Conservation (phyloP, 2,797 vertebrate species). For the Emys orbicularis region DNA sequence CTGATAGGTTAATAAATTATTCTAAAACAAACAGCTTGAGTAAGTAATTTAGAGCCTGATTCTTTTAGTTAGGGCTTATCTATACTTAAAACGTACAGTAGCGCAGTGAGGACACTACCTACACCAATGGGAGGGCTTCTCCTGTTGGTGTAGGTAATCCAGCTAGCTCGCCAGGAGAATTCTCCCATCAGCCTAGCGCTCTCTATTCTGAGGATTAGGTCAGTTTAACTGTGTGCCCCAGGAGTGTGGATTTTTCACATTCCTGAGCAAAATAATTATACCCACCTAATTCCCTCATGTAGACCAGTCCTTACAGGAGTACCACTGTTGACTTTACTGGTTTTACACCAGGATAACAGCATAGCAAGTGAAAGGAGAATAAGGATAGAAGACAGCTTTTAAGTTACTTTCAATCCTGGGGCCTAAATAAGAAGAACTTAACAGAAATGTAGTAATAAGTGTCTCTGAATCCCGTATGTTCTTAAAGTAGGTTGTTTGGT, state of each 20-base stretch:
- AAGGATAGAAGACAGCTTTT: slow-evolving; percentile 27
- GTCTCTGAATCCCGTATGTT: slow-evolving; percentile 20
- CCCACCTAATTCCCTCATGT: neutral
- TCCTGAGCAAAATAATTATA: neutral
- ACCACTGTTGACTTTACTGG: slow-evolving; percentile 29
- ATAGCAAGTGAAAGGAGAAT: slow-evolving; percentile 22
- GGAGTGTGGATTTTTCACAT: neutral
- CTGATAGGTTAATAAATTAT: neutral
- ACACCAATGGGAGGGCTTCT: neutral
- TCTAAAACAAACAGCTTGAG: slow-evolving; percentile 7
- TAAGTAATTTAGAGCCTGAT: slow-evolving; percentile 49
- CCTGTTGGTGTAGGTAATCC: no score
- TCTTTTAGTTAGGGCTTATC: slow-evolving; percentile 8
- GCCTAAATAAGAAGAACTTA: slow-evolving; percentile 8
- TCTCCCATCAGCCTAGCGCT: neutral
- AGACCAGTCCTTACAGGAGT: neutral
- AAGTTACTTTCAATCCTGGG: slow-evolving; percentile 41
- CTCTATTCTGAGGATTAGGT: neutral
- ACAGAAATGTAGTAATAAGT: slow-evolving; percentile 39
- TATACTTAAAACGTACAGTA: neutral
- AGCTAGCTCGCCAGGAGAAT: neutral
- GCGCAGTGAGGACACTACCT: neutral
- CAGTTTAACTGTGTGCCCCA: neutral
- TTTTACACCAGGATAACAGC: neutral
- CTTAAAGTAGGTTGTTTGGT: neutral